phyloP scores from a whole-genome alignment of 2,888 invertebrate species.

The Unio pictorum region DNA sequence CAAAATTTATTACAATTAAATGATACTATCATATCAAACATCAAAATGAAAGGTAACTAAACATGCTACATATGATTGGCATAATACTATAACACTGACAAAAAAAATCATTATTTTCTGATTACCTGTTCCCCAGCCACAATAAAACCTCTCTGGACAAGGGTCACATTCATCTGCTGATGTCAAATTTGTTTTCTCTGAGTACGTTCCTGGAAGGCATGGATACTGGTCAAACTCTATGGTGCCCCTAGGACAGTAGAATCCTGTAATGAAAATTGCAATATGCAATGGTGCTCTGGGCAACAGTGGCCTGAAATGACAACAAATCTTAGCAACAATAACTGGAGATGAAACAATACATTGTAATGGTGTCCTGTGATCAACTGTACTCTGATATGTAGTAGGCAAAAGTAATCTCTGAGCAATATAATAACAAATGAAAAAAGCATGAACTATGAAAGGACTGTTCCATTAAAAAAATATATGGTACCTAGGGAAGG shows the following conservation, averaged over 20 bases:
- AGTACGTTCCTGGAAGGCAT: constrained; percentile 65
- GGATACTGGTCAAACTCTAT: constrained; percentile 58
- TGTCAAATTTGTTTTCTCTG: constrained; percentile 54
- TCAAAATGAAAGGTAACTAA: constrained; percentile 8
- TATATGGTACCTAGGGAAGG: no score
- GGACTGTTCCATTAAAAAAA: no score
- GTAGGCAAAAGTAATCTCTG: no score
- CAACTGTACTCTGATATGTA: no score
- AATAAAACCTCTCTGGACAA: constrained; percentile 64
- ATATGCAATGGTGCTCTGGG: no score
- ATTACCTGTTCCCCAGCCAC: constrained; percentile 60
- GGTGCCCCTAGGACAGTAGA: constrained; percentile 67
- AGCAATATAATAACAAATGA: no score
- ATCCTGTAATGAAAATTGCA: constrained; percentile 43
- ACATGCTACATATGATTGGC: constrained; percentile 2
- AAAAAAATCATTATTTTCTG: background rate
- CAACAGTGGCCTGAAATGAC: no score
- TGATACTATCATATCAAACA: background rate
- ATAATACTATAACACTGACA: background rate
- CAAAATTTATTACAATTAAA: background rate
- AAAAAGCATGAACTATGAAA: no score
- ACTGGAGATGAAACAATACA: no score
- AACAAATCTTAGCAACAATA: no score
- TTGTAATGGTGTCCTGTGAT: no score
- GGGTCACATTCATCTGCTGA: constrained; percentile 64